phyloP scores from a whole-genome alignment of 1,140 invertebrate species.

The Stratiolaelaps scimitus region DNA sequence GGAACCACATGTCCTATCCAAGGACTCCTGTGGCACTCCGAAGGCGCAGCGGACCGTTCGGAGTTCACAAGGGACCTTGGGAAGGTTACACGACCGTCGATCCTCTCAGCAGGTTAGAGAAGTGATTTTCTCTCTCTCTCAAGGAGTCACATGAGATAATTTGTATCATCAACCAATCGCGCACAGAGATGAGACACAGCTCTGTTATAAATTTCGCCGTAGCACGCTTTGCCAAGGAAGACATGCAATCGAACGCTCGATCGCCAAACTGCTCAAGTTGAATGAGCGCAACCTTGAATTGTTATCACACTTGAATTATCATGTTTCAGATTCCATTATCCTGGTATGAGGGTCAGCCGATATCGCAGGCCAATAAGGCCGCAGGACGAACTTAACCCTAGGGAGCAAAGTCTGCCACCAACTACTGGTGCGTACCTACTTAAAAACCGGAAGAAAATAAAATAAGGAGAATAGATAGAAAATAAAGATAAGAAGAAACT shows the following conservation, averaged over 20 bases:
- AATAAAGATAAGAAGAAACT: background rate
- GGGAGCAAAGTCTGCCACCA: background rate
- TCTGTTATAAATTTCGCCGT: background rate
- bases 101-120: slow-evolving; percentile 10
- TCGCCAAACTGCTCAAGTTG: background rate
- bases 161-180: no score
- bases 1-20: background rate
- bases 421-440: background rate
- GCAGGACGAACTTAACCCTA: background rate
- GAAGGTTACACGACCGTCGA: slow-evolving; percentile 1
- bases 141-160: background rate
- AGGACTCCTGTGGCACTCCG: background rate
- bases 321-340: slow-evolving; percentile 10
- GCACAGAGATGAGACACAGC: no score
- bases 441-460: background rate
- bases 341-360: slow-evolving; percentile 7
- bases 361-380: slow-evolving; percentile 1
- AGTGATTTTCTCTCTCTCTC: background rate
- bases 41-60: background rate
- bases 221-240: background rate
- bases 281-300: background rate
- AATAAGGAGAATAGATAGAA: background rate
- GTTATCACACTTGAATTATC: background rate
- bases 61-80: slow-evolving; percentile 4
- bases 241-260: background rate